These are phyloP conservation scores for Drosophila paranaensis DNA, from an alignment of 2,888 invertebrate species.

Conservation along the genomic window DNA sequence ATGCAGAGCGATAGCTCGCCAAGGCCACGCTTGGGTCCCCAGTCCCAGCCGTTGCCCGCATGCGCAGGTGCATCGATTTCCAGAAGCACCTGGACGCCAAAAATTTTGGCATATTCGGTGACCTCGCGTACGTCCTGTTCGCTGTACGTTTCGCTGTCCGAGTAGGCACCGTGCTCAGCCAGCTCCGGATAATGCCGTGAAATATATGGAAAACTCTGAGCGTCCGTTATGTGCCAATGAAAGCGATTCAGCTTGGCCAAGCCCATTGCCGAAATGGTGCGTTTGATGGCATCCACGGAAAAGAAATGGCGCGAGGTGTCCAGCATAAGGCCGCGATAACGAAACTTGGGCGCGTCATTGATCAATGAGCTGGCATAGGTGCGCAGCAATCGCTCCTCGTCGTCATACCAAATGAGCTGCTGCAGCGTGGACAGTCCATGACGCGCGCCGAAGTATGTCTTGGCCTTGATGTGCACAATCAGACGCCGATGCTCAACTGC, in stretches of 20 bases:
- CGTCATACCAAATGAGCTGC: slow-evolving; percentile 93
- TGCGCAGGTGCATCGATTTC: slow-evolving; percentile 97
- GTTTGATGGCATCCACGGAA: slow-evolving; percentile 89
- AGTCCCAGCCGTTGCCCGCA: slow-evolving; percentile 94
- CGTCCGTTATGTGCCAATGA: slow-evolving; percentile 96
- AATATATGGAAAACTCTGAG: slow-evolving; percentile 96
- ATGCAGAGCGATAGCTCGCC: slow-evolving; percentile 93
- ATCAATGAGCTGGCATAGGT: slow-evolving; percentile 88
- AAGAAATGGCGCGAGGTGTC: slow-evolving; percentile 97
- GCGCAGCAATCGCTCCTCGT: slow-evolving; percentile 87
- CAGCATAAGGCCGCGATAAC: slow-evolving; percentile 93
- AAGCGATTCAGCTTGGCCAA: slow-evolving; percentile 95
- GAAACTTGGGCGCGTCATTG: slow-evolving; percentile 91
- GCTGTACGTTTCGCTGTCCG: slow-evolving; percentile 91
- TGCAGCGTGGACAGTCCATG: slow-evolving; percentile 91
- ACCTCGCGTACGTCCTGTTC: slow-evolving; percentile 89
- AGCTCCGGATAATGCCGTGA: slow-evolving; percentile 91
- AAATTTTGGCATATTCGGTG: slow-evolving; percentile 90
- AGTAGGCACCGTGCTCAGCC: slow-evolving; percentile 93
- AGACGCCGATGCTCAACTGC: slow-evolving; percentile 84
- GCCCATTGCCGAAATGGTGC: slow-evolving; percentile 94
- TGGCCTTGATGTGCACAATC: slow-evolving; percentile 88
- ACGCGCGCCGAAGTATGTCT: slow-evolving; percentile 91
- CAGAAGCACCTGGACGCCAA: slow-evolving; percentile 94
- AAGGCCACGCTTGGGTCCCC: slow-evolving; percentile 90